phyloP scores from a whole-genome alignment of 2,797 vertebrate genomes.

The Poeciliopsis paucimaculata region DNA sequence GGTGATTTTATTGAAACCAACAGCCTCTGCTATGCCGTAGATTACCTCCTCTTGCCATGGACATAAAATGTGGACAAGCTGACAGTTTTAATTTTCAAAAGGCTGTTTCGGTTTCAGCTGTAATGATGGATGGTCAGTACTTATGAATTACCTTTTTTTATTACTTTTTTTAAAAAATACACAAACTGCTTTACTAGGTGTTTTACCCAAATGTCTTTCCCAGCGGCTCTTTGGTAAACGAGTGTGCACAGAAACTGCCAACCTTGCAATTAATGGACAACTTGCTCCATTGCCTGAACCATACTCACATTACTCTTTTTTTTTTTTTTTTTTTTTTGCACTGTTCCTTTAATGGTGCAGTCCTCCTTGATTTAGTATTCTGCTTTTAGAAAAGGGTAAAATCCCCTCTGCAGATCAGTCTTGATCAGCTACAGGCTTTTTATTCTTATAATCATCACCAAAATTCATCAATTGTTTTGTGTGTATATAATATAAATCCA shows the following conservation, averaged over 20 bases:
- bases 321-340: background rate
- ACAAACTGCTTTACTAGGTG: background rate
- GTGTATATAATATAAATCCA: background rate
- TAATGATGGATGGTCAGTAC: background rate
- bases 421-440: background rate
- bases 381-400: background rate
- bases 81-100: background rate
- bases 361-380: constrained; percentile 1
- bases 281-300: constrained; percentile 2
- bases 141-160: background rate
- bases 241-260: background rate
- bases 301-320: background rate
- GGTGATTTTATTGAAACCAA: background rate
- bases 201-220: background rate
- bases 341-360: background rate
- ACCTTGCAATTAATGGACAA: background rate
- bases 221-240: background rate
- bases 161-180: background rate
- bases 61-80: background rate
- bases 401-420: background rate
- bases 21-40: background rate
- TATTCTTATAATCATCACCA: background rate
- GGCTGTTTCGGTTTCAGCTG: background rate
- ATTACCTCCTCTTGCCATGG: background rate
- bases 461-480: background rate